A percentile compares a stretch with the other conserved stretches of the same genome.
These are phyloP conservation scores for Margaritifera margaritifera DNA, from an alignment of 2,888 invertebrate species.

Conservation along the genomic window DNA sequence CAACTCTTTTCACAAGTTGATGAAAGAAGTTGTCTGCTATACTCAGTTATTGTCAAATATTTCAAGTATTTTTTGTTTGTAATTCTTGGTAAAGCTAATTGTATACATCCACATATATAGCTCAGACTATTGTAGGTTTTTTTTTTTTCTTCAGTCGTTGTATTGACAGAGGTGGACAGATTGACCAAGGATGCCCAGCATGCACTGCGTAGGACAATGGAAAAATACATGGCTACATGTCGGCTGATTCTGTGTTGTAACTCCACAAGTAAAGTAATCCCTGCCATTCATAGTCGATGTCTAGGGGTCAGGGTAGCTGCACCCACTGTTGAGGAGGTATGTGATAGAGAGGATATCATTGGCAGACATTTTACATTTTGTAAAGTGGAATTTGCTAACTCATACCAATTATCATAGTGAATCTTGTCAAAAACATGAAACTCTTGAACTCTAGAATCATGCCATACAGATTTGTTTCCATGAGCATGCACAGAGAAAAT, in stretches of 20 bases:
- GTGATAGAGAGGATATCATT: background rate
- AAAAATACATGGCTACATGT: conserved; percentile 96
- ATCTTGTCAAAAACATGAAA: too few relatives aligned
- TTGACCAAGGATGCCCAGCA: conserved; percentile 98
- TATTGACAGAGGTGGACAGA: conserved; percentile 95
- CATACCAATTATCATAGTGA: too few relatives aligned
- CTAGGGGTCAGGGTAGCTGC: conserved; percentile 93
- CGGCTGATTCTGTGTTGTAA: conserved; percentile 94
- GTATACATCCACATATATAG: too few relatives aligned
- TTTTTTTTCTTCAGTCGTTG: conserved; percentile 81
- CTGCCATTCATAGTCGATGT: conserved; percentile 97
- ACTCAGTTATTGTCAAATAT: too few relatives aligned
- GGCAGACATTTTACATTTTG: background rate
- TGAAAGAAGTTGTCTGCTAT: too few relatives aligned
- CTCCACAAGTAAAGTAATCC: conserved; percentile 92
- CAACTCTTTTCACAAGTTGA: too few relatives aligned
- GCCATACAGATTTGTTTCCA: background rate
- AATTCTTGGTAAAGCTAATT: too few relatives aligned
- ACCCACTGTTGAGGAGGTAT: conserved; percentile 85
- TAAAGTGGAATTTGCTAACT: background rate
- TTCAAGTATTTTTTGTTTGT: too few relatives aligned
- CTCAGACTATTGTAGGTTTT: too few relatives aligned
- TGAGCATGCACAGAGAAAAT: too few relatives aligned
- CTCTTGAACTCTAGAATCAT: too few relatives aligned
- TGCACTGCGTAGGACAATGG: conserved; percentile 98